A percentile compares a stretch with the other conserved stretches of the same genome.
Conservation (phyloP, 1,140 invertebrate species). For the Oedothorax gibbosus region DNA sequence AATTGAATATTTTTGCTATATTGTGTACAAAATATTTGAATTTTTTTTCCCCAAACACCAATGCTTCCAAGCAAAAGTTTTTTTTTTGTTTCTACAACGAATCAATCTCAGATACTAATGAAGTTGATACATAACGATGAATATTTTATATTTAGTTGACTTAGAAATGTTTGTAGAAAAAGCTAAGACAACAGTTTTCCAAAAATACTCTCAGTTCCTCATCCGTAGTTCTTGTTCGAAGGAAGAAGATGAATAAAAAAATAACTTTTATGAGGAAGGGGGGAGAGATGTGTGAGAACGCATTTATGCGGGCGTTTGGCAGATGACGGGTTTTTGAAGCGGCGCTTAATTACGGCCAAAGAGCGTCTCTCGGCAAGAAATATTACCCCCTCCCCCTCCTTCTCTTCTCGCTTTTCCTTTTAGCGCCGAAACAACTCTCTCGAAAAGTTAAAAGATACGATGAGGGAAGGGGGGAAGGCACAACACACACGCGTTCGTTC, state of each 20-base stretch:
- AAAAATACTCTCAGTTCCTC: too few species aligned
- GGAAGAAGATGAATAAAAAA: neutral
- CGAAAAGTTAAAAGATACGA: slow-evolving; percentile 47
- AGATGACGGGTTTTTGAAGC: slow-evolving; percentile 60
- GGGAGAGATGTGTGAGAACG: neutral
- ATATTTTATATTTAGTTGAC: too few species aligned
- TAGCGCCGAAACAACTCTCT: slow-evolving; percentile 28
- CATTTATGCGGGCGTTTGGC: slow-evolving; percentile 55
- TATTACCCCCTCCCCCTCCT: neutral
- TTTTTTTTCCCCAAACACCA: too few species aligned
- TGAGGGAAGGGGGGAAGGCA: slow-evolving; percentile 12
- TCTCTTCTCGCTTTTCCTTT: slow-evolving; percentile 14
- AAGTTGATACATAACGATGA: too few species aligned
- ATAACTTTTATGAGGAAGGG: neutral
- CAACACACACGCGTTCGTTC: slow-evolving; percentile 7
- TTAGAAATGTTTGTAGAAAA: too few species aligned
- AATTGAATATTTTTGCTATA: too few species aligned
- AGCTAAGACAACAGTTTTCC: too few species aligned
- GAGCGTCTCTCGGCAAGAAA: slow-evolving; percentile 45
- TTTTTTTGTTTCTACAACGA: too few species aligned
- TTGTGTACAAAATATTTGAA: too few species aligned
- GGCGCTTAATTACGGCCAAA: slow-evolving; percentile 45
- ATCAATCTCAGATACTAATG: too few species aligned
- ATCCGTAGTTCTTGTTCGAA: neutral
- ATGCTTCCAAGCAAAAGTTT: too few species aligned